Base-by-base conservation (phyloP, 2,888 invertebrate genomes). In the Melieria crassipennis region DNA sequence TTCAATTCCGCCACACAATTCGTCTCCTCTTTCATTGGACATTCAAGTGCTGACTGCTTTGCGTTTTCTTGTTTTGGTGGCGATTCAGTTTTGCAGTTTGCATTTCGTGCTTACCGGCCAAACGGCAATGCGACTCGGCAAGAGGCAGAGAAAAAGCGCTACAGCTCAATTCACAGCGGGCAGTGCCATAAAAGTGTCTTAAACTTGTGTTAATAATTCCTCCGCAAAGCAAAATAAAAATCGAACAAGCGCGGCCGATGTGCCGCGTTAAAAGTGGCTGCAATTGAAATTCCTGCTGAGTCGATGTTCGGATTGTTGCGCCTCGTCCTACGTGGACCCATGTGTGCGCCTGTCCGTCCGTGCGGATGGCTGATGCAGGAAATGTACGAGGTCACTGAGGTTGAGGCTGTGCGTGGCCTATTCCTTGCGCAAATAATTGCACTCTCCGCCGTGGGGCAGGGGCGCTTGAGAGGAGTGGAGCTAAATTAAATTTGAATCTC, bases 121-220 rank as follows among this genome's bases (percentile, higher is more conserved):
- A 30, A 30, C 30, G 30, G 30, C 30, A 30, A 30, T 2, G 30
- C 30, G 30, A 2, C 30, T 30, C 3, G 30, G 30, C 30, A 30
- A 30, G 30, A 30, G 30, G 63, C 64, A 46, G 63, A 47, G 46
- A 81, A 81, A 81, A 83, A 79, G 79, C 83, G 78, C 81, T 83
- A 84, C 84, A 85, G 83, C 85, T 84, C 84, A 80, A 84, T 83
- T 84, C 84, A 81, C 84, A 84, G 85, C 84, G 67, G 84, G 84
- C 80, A 79, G 78, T 81, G 79, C 83, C 82, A 85, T 84, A 84
- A 84, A 84, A 83, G 84, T 85, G 85, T 84, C 84, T 85, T 85
- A 84, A 84, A 84, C 75, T 85, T 81, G 80, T 85, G 84, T 85
- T 84, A 84, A 84, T 84, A 84, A 84, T 84, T 85, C 84, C 83